Conservation (phyloP, 2,797 vertebrate species). For the Clarias platycephalus region DNA sequence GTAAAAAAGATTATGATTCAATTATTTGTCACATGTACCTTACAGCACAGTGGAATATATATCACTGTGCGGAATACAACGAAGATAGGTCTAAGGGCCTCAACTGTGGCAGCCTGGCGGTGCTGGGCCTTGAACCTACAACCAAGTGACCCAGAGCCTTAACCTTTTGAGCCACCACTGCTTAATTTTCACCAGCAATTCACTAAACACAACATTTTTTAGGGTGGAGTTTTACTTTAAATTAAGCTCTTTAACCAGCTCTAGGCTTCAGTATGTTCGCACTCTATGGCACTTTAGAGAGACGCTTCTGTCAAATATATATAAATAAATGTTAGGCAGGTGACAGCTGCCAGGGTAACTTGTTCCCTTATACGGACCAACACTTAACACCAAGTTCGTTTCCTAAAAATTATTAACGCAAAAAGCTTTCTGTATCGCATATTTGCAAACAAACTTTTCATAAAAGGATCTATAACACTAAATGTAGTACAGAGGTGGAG, state of each 20-base stretch:
- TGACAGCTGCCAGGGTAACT: neutral
- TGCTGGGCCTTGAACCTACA: no score
- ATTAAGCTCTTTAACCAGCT: neutral
- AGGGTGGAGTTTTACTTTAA: neutral
- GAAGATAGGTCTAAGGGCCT: no score
- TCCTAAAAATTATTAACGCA: neutral
- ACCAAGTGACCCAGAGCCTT: no score
- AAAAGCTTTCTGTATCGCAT: neutral
- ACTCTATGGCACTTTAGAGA: no score
- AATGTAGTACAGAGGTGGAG: neutral
- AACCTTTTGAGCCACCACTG: neutral
- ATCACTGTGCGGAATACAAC: no score
- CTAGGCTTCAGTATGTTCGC: no score
- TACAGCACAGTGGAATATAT: no score
- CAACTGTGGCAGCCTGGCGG: no score
- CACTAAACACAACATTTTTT: neutral
- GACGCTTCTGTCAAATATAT: no score
- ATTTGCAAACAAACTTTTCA: neutral
- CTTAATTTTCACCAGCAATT: neutral
- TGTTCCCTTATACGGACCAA: neutral
- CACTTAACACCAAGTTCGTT: neutral
- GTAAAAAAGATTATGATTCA: no score
- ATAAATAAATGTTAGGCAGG: neutral
- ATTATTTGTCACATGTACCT: no score
- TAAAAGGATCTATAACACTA: neutral